These are phyloP conservation scores for Ceratoteleas bidentatus DNA, from an alignment of 1,140 invertebrate genomes.

Conservation along the genomic window DNA sequence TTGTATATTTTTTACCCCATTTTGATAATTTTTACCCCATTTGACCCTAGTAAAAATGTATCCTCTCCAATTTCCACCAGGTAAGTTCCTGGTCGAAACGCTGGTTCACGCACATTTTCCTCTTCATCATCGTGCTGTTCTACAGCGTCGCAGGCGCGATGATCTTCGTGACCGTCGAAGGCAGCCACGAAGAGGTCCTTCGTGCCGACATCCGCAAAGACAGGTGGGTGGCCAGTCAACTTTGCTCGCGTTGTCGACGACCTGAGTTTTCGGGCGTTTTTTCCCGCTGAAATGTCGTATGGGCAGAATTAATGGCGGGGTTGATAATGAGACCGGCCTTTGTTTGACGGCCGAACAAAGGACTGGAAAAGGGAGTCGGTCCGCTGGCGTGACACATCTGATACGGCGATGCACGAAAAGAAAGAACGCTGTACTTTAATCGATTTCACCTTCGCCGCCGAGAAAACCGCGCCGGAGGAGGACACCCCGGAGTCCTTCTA, in stretches of 20 bases:
- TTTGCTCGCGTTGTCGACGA: slow-evolving; percentile 15
- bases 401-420: slow-evolving; percentile 54
- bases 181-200: slow-evolving; percentile 82
- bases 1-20: no score
- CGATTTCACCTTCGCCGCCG: slow-evolving; percentile 34
- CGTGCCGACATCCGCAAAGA: slow-evolving; percentile 81
- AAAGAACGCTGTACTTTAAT: slow-evolving; percentile 29
- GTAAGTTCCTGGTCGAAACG: slow-evolving; percentile 88
- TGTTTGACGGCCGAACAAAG: slow-evolving; percentile 36
- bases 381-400: slow-evolving; percentile 51
- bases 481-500: slow-evolving; percentile 6
- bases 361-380: not conserved
- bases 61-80: slow-evolving; percentile 50
- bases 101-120: slow-evolving; percentile 94
- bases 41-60: no score
- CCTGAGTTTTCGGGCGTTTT: slow-evolving; percentile 3
- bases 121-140: slow-evolving; percentile 87
- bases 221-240: slow-evolving; percentile 64
- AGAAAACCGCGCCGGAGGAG: slow-evolving; percentile 6
- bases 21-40: no score
- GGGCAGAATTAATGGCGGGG: no score
- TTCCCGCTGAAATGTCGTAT: no score
- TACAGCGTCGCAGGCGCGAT: slow-evolving; percentile 90
- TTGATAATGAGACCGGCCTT: slow-evolving; percentile 33
- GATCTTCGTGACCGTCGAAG: slow-evolving; percentile 89